A percentile compares a stretch with the other conserved stretches of the same genome.
Evolutionary conservation across 2,888 invertebrate species (phyloP).

Genomic region (Yponomeuta evonymella): DNA sequence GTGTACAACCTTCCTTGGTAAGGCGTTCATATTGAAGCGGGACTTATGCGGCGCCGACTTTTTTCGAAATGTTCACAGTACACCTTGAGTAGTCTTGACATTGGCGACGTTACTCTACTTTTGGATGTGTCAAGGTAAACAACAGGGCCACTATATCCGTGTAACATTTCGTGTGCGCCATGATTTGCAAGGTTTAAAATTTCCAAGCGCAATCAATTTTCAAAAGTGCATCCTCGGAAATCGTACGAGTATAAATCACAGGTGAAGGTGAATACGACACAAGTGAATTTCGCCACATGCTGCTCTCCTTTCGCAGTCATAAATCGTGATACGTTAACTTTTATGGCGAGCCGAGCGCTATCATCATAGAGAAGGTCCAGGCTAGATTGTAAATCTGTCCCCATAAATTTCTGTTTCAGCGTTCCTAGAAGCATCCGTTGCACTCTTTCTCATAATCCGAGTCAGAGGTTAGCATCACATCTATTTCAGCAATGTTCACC

Average conservation of each 20-base stretch:
- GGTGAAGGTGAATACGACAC: constrained; percentile 40
- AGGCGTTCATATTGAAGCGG: neutral
- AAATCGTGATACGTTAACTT: constrained; percentile 29
- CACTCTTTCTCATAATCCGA: neutral
- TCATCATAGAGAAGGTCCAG: neutral
- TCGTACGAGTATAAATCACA: neutral
- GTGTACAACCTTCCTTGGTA: neutral
- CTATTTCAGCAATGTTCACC: neutral
- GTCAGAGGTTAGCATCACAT: neutral
- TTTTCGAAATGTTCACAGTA: neutral
- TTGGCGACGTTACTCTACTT: neutral
- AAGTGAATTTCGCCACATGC: constrained; percentile 46
- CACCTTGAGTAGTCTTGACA: neutral
- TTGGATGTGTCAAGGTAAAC: neutral
- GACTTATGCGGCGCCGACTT: neutral
- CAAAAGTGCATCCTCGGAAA: neutral
- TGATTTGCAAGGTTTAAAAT: neutral
- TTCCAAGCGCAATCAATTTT: neutral
- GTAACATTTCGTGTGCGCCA: neutral
- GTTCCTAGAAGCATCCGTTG: neutral
- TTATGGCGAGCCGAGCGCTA: neutral
- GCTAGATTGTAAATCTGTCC: neutral
- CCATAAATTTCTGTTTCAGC: neutral
- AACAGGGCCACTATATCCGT: neutral
- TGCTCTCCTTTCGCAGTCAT: constrained; percentile 30